Base-by-base conservation (phyloP, 1,140 invertebrate genomes). In the Anastrepha ludens region DNA sequence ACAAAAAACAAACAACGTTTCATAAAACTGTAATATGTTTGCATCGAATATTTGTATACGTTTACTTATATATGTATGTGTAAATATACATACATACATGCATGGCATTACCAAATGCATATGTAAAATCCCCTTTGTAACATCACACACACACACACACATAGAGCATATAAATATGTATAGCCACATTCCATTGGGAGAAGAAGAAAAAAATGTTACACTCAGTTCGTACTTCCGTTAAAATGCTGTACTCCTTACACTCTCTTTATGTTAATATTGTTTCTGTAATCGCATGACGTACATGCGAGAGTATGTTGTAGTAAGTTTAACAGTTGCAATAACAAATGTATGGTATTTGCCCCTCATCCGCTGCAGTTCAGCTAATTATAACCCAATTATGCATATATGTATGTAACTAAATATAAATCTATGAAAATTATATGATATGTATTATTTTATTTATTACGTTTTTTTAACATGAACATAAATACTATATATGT, bases 371-470 rank as follows among this genome's bases (percentile, higher is more conserved):
- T 55, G 17, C 6, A 39, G 41, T 17, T 81, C 74, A 50, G 9
- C 74, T 81, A 11, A 81, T 55, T 13, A 55, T 55, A 15, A 81
- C 17, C 17, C n/a, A 29, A 81, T 29, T 81, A 81, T 62, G 13
- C 3, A 67, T 29, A 29, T 29, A 7, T 62, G 20, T 41, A 60
- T 15, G 44, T 41, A 59, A 62, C n/a, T 86, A 86, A 86, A 86
- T 20, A 86, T 39, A 85, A 81, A 59, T 17, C 13, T 47, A 88
- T 88, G 20, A 74, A 29, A 60, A 85, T 60, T 60, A 39, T 44
- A 67, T 58, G 29, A 67, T 88, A 59, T 86, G 85, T 88, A 67
- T 88, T 85, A 86, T 67, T 88, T 67, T 88, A 86, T 88, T 85
- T 88, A 88, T 86, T 86, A 86, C 67, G 50, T 60, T 86, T 86